Conservation (phyloP, 2,888 invertebrate genomes). For the Cheilosia variabilis region DNA sequence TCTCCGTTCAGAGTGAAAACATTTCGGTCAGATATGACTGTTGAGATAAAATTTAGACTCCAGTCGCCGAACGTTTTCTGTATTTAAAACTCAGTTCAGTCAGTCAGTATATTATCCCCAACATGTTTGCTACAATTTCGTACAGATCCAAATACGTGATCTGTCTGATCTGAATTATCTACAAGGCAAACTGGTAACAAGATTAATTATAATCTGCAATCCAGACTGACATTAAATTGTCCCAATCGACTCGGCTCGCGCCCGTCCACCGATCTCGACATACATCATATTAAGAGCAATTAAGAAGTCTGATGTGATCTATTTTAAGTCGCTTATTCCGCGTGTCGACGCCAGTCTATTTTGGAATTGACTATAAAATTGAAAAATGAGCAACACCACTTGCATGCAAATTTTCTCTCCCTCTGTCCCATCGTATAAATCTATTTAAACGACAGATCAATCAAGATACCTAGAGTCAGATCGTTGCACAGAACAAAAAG, state of each 20-base stretch:
- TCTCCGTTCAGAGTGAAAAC: no score
- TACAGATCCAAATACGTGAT: neutral
- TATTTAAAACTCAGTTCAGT: no score
- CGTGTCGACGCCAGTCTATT: slow-evolving; percentile 71
- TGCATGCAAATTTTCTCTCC: slow-evolving; percentile 65
- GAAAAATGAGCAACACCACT: slow-evolving; percentile 17
- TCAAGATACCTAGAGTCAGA: slow-evolving; percentile 53
- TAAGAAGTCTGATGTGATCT: slow-evolving; percentile 69
- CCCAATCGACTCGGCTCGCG: slow-evolving; percentile 13
- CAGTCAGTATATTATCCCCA: no score
- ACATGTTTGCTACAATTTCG: no score
- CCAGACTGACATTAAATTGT: slow-evolving; percentile 44
- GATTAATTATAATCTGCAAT: slow-evolving; percentile 53
- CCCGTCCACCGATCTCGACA: slow-evolving; percentile 22
- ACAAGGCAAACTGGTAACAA: slow-evolving; percentile 17
- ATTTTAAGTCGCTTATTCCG: slow-evolving; percentile 60
- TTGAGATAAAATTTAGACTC: no score
- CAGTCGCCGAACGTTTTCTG: no score
- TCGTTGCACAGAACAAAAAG: slow-evolving; percentile 16
- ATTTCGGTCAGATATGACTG: no score
- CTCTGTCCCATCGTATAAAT: slow-evolving; percentile 56
- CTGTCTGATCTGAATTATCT: slow-evolving; percentile 16
- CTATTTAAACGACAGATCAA: slow-evolving; percentile 75
- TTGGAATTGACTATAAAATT: slow-evolving; percentile 55
- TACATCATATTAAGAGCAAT: slow-evolving; percentile 70